Evolutionary conservation across 1,140 invertebrate species (phyloP).

Genomic region (Drosophila triauraria): DNA sequence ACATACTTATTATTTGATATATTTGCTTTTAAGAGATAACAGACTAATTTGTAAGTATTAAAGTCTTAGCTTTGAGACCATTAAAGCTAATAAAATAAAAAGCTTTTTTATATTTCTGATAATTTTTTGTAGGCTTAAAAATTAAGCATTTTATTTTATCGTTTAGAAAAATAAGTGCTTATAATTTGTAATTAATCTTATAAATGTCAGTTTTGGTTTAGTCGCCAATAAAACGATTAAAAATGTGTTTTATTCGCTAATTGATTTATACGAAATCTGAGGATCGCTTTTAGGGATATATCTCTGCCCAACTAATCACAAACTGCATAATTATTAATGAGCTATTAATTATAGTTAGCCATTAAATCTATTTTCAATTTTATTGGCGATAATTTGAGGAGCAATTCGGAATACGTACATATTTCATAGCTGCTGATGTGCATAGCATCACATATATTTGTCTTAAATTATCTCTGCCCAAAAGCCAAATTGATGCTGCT

Average conservation of each 20-base stretch:
- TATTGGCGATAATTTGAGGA: conserved; percentile 35
- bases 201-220: too few relatives aligned
- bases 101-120: neutral
- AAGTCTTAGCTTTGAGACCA: neutral
- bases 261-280: conserved; percentile 9
- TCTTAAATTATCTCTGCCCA: conserved; percentile 81
- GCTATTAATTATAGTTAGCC: conserved; percentile 31
- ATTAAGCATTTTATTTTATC: neutral
- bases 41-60: neutral
- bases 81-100: conserved; percentile 2
- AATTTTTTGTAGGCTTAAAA: neutral
- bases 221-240: conserved; percentile 13
- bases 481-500: conserved; percentile 73
- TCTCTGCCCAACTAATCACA: conserved; percentile 12
- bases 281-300: conserved; percentile 4
- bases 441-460: conserved; percentile 84
- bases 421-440: conserved; percentile 84
- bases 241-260: conserved; percentile 19
- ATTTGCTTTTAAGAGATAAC: neutral
- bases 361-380: conserved; percentile 23
- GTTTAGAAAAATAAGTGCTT: neutral
- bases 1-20: neutral
- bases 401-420: conserved; percentile 75
- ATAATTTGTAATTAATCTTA: conserved; percentile 5
- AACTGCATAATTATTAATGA: conserved; percentile 1